Percentiles rank a stretch among this genome's conserved stretches.
These are phyloP conservation scores for Elegia similella DNA, from an alignment of 2,888 invertebrate genomes.

Conservation along the genomic window DNA sequence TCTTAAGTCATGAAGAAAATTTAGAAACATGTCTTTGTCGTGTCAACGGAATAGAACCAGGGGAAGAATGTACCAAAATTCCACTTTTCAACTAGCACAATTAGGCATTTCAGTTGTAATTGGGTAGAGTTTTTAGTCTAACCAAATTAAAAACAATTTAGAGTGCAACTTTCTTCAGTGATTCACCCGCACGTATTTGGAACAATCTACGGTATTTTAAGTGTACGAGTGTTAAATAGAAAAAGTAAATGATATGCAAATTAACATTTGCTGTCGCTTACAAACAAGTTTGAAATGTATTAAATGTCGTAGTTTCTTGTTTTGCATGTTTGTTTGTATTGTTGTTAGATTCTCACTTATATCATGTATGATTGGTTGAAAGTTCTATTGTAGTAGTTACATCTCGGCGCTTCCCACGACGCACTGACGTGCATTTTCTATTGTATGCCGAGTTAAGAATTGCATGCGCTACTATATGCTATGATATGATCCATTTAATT, in stretches of 20 bases:
- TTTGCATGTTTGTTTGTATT: conserved; percentile 41
- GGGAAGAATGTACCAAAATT: neutral
- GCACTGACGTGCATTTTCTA: conserved; percentile 44
- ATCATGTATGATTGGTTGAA: conserved; percentile 75
- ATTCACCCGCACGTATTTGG: conserved; percentile 16
- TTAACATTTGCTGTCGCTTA: conserved; percentile 7
- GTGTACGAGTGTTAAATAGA: conserved; percentile 15
- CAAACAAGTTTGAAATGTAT: conserved; percentile 11
- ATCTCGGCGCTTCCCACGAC: conserved; percentile 69
- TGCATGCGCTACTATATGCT: conserved; percentile 44
- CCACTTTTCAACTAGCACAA: conserved; percentile 8
- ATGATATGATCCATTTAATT: conserved; percentile 44
- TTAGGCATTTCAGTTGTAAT: conserved; percentile 12
- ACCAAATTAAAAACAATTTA: conserved; percentile 10
- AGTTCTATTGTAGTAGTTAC: conserved; percentile 58
- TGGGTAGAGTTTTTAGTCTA: conserved; percentile 6
- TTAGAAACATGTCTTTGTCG: neutral
- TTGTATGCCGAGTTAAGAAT: conserved; percentile 43
- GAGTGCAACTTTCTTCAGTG: conserved; percentile 15
- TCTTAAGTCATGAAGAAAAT: neutral
- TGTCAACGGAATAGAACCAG: neutral
- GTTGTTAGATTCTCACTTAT: conserved; percentile 67
- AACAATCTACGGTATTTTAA: conserved; percentile 19
- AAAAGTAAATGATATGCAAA: conserved; percentile 17
- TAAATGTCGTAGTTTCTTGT: conserved; percentile 1